phyloP scores from a whole-genome alignment of 2,113 vertebrate genomes.

The Neogale vison region DNA sequence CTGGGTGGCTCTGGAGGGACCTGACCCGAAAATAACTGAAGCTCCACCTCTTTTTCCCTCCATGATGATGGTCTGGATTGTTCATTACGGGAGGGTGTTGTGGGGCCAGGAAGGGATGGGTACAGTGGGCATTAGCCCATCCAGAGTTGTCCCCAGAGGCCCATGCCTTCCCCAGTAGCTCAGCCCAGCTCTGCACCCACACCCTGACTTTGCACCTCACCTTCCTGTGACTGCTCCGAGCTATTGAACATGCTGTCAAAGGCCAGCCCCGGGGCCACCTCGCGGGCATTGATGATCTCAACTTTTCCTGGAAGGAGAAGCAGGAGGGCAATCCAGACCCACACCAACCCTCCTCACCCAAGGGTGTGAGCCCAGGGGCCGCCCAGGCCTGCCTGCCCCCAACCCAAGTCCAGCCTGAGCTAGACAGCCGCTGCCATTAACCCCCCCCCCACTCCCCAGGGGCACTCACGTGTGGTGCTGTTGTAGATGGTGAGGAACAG shows the following conservation, averaged over 20 bases:
- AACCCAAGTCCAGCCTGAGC: background rate
- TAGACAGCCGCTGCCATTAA: rapidly evolving
- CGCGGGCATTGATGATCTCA: constrained; percentile 95
- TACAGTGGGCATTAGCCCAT: background rate
- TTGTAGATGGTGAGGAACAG: constrained; percentile 93
- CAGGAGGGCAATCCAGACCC: background rate
- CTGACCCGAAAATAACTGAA: background rate
- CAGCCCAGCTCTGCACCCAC: rapidly evolving
- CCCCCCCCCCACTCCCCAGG: rapidly evolving
- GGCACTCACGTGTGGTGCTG: constrained; percentile 87
- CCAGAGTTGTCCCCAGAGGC: background rate
- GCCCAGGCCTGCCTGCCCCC: background rate
- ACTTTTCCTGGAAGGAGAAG: constrained; percentile 86
- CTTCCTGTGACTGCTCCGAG: constrained; percentile 86
- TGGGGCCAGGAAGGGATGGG: background rate
- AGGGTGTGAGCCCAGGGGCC: background rate
- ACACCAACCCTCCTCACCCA: too few relatives aligned
- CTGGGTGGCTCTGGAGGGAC: too few relatives aligned
- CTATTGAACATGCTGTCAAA: constrained; percentile 89
- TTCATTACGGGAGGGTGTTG: rapidly evolving
- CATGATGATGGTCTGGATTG: rapidly evolving
- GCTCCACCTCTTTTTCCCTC: background rate
- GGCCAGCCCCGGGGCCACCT: constrained; percentile 89
- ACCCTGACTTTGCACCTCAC: constrained; percentile 75
- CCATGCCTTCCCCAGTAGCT: background rate